These are phyloP conservation scores for Thripadectes ignobilis DNA, from an alignment of 2,797 vertebrate genomes.

Conservation along the genomic window DNA sequence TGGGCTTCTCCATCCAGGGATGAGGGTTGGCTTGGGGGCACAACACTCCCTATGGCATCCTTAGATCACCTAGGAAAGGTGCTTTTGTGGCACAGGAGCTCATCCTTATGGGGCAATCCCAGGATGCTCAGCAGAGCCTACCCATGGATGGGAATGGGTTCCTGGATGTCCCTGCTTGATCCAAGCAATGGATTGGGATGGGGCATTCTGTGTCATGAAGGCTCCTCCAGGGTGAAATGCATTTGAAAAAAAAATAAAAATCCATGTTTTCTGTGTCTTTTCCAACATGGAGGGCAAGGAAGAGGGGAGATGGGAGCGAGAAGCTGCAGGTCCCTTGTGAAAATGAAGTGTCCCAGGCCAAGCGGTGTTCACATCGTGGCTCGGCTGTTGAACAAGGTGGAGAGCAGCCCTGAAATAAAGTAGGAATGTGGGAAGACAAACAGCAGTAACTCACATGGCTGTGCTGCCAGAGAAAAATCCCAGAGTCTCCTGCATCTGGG, in stretches of 20 bases:
- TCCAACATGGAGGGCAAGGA: not conserved
- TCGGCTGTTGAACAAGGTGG: not conserved
- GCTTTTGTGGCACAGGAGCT: not conserved
- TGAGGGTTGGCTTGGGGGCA: not conserved
- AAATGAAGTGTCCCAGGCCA: not conserved
- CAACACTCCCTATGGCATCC: accelerated
- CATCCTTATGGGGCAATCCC: not conserved
- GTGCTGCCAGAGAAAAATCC: not conserved
- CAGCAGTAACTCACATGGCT: not conserved
- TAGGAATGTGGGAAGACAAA: conserved; percentile 8
- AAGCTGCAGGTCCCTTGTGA: not conserved
- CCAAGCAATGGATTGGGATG: accelerated
- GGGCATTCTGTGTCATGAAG: not conserved
- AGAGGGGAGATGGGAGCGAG: not conserved
- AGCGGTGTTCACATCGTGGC: not conserved
- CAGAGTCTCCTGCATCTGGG: accelerated
- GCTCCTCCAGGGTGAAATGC: not conserved
- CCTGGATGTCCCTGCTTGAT: not conserved
- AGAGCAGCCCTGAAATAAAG: not conserved
- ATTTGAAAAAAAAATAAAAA: accelerated
- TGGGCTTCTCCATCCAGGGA: not conserved
- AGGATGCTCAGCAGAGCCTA: not conserved
- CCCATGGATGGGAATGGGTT: accelerated
- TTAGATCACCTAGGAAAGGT: not conserved
- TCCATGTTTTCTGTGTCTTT: not conserved